Evolutionary conservation across 2,113 vertebrate species (phyloP), one percentile per base, ranked within the genome.

Genomic region (Tricholaema leucomelas): DNA sequence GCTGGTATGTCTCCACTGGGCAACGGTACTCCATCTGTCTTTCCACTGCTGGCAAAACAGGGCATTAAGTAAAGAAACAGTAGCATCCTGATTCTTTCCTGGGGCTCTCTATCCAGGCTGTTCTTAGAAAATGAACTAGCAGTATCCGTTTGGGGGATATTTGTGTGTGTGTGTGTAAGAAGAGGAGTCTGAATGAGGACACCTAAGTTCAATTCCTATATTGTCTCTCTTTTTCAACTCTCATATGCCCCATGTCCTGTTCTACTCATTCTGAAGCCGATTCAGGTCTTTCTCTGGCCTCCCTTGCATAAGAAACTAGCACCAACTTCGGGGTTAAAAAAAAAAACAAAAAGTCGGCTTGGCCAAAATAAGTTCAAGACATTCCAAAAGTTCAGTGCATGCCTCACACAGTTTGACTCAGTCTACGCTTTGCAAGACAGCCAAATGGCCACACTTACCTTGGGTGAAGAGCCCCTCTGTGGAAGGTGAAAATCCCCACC

Each of bases 321-420:
- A 75, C 5, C 0, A 0, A 44, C 23, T 78, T 56, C 5, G 12
- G 12, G 7, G 24, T 11, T n/a, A n/a, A n/a, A 1, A 20, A 35
- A 27, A 8, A 35, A 40, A 44, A n/a, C 27, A 50, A 28, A 28
- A 66, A 24, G 2, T 13, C 15, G 17, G 3, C 52, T 84, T 67
- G 48, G 55, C 27, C 23, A 35, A 87, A 89, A 52, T 46, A 60
- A 35, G 23, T 66, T 83, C 6, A 48, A 67, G 38, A 23, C 44
- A 36, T 54, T 79, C 83, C 81, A 40, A 7, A 85, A 74, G 65
- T 52, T 73, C 90, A 77, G 1, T 14, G 56, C 36, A 7, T n/a
- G 60, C 64, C 72, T 70, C 31, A 38, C 31, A 28, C 27, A 30
- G 48, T 64, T 78, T 74, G 44, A 78, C 77, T 74, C 65, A 54